Evolutionary conservation across 2,113 vertebrate species (phyloP), one percentile per base, ranked within the genome.

Genomic region (Neomonachus schauinslandi): DNA sequence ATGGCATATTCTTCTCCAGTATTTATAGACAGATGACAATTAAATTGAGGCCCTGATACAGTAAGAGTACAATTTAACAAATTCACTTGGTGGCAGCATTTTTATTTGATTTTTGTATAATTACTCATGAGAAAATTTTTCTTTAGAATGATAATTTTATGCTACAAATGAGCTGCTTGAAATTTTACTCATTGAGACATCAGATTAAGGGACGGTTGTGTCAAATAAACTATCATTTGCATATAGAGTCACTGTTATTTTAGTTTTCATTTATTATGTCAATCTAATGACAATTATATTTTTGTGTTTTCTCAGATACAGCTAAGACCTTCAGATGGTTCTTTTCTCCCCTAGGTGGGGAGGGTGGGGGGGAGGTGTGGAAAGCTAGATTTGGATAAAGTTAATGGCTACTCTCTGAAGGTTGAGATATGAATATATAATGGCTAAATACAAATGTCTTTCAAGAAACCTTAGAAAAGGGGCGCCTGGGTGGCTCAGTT

Each of bases 1-100:
- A 92, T 53, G 61, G 79, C 74, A 96, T 90, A 84, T 96, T 98
- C 86, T 71, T 95, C 69, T 63, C 49, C 92, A n/a, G 77, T 97
- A 93, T 98, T 96, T 94, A 97, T 65, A 92, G 86, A 96, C 89
- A 95, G 92, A 84, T 85, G 89, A 96, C 95, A 97, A 94, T 97
- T 84, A 96, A 90, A 83, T 72, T n/a, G 63, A 96, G 61, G 72
- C 74, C 42, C 33, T 94, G 51, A 81, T 77, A 92, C 33, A 89
- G 36, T 91, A 71, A 95, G 71, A 91, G 51, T 33, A 96, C 77
- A 87, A 94, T 87, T 97, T 97, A 93, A 83, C 33, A 95, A 67
- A 91, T 91, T 97, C 80, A 61, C 69, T 96, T 77, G 59, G 26
- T 92, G 61, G 33, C 36, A 77, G 69, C 57, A 87, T 96, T 97